Base-by-base conservation (phyloP, 1,140 invertebrate genomes). In the Scylla paramamosain region DNA sequence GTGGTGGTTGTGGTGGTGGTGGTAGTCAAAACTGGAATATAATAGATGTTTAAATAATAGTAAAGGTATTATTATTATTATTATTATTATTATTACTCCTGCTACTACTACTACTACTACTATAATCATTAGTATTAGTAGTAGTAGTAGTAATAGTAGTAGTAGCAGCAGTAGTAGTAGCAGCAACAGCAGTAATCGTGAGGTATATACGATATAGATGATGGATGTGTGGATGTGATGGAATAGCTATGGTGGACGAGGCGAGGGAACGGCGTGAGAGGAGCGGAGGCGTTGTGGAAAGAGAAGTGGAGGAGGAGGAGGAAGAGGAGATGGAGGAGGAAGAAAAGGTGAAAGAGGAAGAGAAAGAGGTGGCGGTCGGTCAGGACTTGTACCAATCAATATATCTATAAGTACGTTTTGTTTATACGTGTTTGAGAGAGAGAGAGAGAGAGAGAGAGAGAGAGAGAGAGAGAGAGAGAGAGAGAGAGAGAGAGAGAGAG, bases 371-470 rank as follows among this genome's bases (percentile, higher is more conserved):
- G 39, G 77, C 25, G 25, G 77, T n/a, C 77, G 29, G 25, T 83
- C 29, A 25, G 29, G 29, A 25, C 77, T 29, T 83, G 1, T n/a
- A n/a, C 29, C 25, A 29, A 83, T n/a, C 29, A n/a, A 83, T 83
- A 29, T 83, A 83, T n/a, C 25, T 83, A n/a, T 83, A n/a, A 29
- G 29, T 83, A n/a, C 25, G 39, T 39, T 39, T 39, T 39, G 39
- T 39, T 39, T 39, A 39, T 39, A 39, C 39, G 39, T 0, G 7
- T 3, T 0, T 3, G 77, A 83, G 77, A 83, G 77, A 83, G 77
- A 83, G 77, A 83, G 77, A 83, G 77, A 83, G 77, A 83, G 77
- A 83, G 77, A 83, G 77, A 83, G 77, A 83, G 77, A 83, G 77
- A 83, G 77, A 83, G 77, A 83, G 77, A 83, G 77, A 7, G 7